A percentile compares a stretch with the other conserved stretches of the same genome.
These are phyloP conservation scores for Pomatostomus ruficeps DNA, from an alignment of 2,113 vertebrate genomes.

Conservation along the genomic window DNA sequence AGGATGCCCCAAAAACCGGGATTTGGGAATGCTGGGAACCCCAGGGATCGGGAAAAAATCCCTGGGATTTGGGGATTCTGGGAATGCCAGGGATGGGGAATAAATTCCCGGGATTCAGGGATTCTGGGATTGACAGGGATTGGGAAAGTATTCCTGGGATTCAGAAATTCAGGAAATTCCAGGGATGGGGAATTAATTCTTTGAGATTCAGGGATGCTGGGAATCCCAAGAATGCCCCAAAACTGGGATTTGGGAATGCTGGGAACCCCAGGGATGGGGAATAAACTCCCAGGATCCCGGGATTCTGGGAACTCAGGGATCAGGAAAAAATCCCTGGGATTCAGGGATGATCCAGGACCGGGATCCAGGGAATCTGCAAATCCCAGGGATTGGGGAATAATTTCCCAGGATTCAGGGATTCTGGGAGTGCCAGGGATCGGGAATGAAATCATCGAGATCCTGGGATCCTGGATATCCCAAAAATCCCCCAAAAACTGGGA, in stretches of 20 bases:
- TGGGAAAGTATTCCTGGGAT: neutral
- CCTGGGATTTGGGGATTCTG: neutral
- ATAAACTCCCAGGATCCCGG: neutral
- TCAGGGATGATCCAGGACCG: too few relatives aligned
- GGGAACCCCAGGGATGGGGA: neutral
- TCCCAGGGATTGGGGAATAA: neutral
- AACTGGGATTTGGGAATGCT: too few relatives aligned
- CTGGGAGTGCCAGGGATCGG: too few relatives aligned
- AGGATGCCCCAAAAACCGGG: neutral
- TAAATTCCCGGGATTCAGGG: neutral
- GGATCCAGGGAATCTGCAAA: too few relatives aligned
- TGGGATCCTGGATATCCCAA: neutral
- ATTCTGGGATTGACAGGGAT: too few relatives aligned
- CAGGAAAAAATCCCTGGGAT: neutral
- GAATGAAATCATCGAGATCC: neutral
- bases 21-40: neutral
- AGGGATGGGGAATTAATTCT: too few relatives aligned
- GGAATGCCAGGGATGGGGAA: fast-evolving
- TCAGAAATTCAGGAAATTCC: too few relatives aligned
- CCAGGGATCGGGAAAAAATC: neutral
- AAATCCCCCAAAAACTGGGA: neutral
- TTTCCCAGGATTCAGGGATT: neutral
- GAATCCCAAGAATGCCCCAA: too few relatives aligned
- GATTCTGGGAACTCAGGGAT: neutral
- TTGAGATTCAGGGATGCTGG: too few relatives aligned